Base-by-base conservation (phyloP, 2,888 invertebrate genomes). In the Philereme transversata region DNA sequence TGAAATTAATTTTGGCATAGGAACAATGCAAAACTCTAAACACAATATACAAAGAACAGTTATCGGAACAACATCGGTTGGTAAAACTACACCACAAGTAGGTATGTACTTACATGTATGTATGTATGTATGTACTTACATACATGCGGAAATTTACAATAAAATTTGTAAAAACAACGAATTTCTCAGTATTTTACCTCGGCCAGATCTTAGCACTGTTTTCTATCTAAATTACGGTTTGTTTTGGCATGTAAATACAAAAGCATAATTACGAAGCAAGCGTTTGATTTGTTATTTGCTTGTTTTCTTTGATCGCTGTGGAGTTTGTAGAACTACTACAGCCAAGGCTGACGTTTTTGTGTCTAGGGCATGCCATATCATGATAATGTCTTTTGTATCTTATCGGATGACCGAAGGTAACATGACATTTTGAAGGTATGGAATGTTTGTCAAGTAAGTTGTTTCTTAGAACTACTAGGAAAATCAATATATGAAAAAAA, bases 331-430 rank as follows among this genome's bases (percentile, higher is more conserved):
- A 41, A 40, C 40, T 8, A 8, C 38, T 38, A 51, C 44, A 56
- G 10, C 47, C 62, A 54, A 62, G 58, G 62, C 35, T 51, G 35
- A 44, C 4, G 4, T 49, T 56, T 43, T 11, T 60, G 51, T 69
- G 63, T 66, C 63, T 63, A 65, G 64, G 64, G 55, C 63, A 49
- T 55, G 22, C 43, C 46, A 22, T 60, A 51, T 55, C 59, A 36
- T 60, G 52, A 58, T 60, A 51, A 51, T 0, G 35, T 51, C 22
- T 5, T 10, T 54, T 50, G 9, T 61, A 66, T 67, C 63, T 67
- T 67, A 69, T 65, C 65, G n/a, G 43, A 60, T 64, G 59, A 62
- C 52, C 59, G 11, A 46, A 47, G 40, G 40, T 33, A 44, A 11
- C 8, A 36, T 4, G 40, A 41, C 9, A 57, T 8, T 44, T 33